phyloP scores from a whole-genome alignment of 2,113 vertebrate genomes.

The Eulemur macaco region DNA sequence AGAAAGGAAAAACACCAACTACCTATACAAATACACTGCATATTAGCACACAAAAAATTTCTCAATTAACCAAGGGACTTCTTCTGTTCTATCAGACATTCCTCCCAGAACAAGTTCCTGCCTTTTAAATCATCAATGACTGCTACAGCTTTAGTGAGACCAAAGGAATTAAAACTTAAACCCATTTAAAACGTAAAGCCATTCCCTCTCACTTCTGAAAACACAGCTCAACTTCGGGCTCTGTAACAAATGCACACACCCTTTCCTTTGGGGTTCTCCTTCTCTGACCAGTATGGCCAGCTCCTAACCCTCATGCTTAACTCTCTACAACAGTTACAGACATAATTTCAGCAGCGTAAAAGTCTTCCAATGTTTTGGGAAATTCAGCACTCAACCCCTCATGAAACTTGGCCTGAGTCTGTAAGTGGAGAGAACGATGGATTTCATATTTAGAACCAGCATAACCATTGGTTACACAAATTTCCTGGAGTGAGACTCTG shows the following conservation, averaged over 20 bases:
- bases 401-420: not conserved
- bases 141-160: not conserved
- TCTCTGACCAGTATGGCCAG: not conserved
- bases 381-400: not conserved
- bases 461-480: not conserved
- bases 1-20: not conserved
- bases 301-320: rapidly evolving
- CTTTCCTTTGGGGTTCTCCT: not conserved
- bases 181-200: not conserved
- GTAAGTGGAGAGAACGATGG: not conserved
- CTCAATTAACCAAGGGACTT: not conserved
- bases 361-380: not conserved
- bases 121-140: not conserved
- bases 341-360: not conserved
- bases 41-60: not conserved
- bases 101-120: not conserved
- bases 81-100: not conserved
- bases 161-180: not conserved
- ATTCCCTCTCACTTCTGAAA: not conserved
- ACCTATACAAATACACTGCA: not conserved
- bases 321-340: not conserved
- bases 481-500: not conserved
- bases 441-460: slow-evolving; percentile 1
- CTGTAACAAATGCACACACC: not conserved
- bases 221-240: not conserved